Evolutionary conservation across 2,113 vertebrate genomes (phyloP).

Genomic region (Hippolais icterina): DNA sequence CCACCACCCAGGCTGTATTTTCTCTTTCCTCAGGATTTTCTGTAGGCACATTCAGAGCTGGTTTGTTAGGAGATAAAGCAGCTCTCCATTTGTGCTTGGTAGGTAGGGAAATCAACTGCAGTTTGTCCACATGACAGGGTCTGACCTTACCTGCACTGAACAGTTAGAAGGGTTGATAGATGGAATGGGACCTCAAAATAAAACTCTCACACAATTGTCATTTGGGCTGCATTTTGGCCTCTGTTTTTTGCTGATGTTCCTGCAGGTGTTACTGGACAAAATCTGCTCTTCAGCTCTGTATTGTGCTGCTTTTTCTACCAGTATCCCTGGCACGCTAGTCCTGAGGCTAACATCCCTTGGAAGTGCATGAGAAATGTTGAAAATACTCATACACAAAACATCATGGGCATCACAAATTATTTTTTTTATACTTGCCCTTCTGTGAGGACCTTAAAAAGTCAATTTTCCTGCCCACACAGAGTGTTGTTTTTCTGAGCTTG

Average conservation of each 20-base stretch:
- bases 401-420: not conserved
- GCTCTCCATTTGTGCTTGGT: not conserved
- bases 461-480: not conserved
- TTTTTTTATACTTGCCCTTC: not conserved
- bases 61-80: not conserved
- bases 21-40: not conserved
- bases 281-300: not conserved
- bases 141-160: not conserved
- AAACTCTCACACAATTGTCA: not conserved
- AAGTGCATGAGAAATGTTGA: not conserved
- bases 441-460: not conserved
- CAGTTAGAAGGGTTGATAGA: not conserved
- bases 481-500: not conserved
- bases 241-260: accelerated
- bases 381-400: not conserved
- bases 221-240: not conserved
- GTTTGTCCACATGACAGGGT: accelerated
- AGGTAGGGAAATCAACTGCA: not conserved
- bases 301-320: not conserved
- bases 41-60: not conserved
- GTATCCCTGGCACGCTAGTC: not conserved
- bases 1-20: not conserved
- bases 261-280: not conserved
- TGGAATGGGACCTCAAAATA: not conserved
- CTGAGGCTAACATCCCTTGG: not conserved